Percentiles rank a stretch among this genome's conserved stretches.
Evolutionary conservation across 2,888 invertebrate species (phyloP).

Genomic region (Acanthococcus lagerstroemiae): DNA sequence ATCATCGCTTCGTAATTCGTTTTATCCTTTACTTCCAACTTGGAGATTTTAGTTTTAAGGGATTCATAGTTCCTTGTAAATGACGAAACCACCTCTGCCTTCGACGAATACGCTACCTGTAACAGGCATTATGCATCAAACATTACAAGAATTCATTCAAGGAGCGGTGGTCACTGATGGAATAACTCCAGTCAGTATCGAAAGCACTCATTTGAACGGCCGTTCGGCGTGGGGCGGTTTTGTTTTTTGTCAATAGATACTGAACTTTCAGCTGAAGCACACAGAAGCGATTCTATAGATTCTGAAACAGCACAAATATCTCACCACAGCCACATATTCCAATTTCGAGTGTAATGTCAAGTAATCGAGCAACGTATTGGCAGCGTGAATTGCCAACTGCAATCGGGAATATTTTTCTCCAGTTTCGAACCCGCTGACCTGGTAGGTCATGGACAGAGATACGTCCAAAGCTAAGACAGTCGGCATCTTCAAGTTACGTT

Average conservation of each 20-base stretch:
- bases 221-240: no score
- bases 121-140: no score
- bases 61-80: conserved; percentile 82
- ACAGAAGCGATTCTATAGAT: not conserved
- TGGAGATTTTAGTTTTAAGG: conserved; percentile 63
- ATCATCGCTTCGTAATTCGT: conserved; percentile 73
- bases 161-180: no score
- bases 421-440: conserved; percentile 46
- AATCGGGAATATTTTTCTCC: conserved; percentile 48
- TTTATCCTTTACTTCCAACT: conserved; percentile 74
- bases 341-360: conserved; percentile 54
- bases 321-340: conserved; percentile 62
- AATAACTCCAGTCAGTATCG: no score
- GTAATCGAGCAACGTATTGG: conserved; percentile 56
- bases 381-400: conserved; percentile 55
- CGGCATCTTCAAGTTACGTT: no score
- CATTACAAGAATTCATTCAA: no score
- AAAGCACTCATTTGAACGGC: no score
- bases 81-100: conserved; percentile 57
- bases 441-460: conserved; percentile 60
- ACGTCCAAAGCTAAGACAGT: conserved; percentile 62
- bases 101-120: conserved; percentile 47
- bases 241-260: no score
- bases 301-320: conserved; percentile 38
- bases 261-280: not conserved